Evolutionary conservation across 2,888 invertebrate species (phyloP).

Genomic region (Agrypnus murinus): DNA sequence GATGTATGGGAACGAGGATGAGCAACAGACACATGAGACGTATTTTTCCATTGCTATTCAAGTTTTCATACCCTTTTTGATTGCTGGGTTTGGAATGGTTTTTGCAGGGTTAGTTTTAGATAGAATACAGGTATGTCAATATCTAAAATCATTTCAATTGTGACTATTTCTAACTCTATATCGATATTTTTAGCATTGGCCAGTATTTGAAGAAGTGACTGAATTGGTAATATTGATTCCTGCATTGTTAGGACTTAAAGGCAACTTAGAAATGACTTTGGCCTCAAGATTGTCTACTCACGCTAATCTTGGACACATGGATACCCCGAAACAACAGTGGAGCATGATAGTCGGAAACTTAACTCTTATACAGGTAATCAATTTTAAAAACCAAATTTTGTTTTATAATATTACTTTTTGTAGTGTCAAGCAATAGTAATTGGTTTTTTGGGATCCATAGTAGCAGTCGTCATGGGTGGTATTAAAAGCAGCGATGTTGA

Average conservation of each 20-base stretch:
- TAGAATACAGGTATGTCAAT: constrained; percentile 80
- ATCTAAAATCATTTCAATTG: no score
- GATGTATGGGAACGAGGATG: constrained; percentile 67
- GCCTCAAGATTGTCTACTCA: constrained; percentile 87
- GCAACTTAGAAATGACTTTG: constrained; percentile 89
- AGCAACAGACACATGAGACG: constrained; percentile 73
- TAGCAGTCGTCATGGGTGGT: constrained; percentile 81
- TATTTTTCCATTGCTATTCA: constrained; percentile 78
- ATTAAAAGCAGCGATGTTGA: constrained; percentile 78
- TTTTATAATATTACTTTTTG: constrained; percentile 44
- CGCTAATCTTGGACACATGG: constrained; percentile 85
- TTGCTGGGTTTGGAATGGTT: constrained; percentile 87
- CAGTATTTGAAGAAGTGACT: constrained; percentile 80
- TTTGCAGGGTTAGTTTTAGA: constrained; percentile 85
- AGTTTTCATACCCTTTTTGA: constrained; percentile 82
- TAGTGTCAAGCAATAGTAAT: constrained; percentile 83
- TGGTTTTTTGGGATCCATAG: constrained; percentile 81
- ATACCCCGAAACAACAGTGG: constrained; percentile 77
- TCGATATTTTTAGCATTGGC: constrained; percentile 78
- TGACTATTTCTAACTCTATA: no score
- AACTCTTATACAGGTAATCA: constrained; percentile 80
- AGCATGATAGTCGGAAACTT: constrained; percentile 83
- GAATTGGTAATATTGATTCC: constrained; percentile 86
- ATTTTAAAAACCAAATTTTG: constrained; percentile 1
- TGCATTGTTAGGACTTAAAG: constrained; percentile 85